phyloP scores from a whole-genome alignment of 2,797 vertebrate genomes.

The Tokudaia muenninki region DNA sequence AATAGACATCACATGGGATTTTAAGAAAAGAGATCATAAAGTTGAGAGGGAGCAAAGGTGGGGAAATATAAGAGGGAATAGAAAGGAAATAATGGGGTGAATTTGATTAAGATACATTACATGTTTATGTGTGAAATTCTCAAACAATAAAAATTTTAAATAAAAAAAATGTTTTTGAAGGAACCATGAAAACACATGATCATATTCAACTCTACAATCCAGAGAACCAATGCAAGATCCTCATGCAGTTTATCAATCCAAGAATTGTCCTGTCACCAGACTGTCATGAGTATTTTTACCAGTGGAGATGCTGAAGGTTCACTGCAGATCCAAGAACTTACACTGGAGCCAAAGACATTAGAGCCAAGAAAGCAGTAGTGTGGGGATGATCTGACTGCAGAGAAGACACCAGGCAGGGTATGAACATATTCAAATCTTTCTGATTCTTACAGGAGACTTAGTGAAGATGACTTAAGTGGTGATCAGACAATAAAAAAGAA shows the following conservation, averaged over 20 bases:
- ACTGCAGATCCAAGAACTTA: neutral
- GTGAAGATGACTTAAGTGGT: neutral
- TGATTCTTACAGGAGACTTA: neutral
- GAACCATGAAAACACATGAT: neutral
- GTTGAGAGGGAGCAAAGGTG: neutral
- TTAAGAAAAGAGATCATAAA: neutral
- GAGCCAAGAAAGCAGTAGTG: neutral
- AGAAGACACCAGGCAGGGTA: neutral
- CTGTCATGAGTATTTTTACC: neutral
- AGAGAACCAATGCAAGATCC: neutral
- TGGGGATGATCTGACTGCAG: neutral
- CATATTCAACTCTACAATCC: neutral
- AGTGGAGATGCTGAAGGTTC: rapidly evolving
- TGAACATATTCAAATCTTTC: neutral
- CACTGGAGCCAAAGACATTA: neutral
- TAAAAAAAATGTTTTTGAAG: neutral
- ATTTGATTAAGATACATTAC: neutral
- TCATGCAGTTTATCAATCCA: neutral
- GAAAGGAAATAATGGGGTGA: neutral
- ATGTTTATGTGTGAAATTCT: neutral
- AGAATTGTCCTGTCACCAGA: neutral
- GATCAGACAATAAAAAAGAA: neutral
- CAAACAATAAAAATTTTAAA: neutral
- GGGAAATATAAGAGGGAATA: too few relatives aligned
- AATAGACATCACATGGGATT: neutral